Base-by-base conservation (phyloP, 2,888 invertebrate genomes). In the Seladonia tumulorum region DNA sequence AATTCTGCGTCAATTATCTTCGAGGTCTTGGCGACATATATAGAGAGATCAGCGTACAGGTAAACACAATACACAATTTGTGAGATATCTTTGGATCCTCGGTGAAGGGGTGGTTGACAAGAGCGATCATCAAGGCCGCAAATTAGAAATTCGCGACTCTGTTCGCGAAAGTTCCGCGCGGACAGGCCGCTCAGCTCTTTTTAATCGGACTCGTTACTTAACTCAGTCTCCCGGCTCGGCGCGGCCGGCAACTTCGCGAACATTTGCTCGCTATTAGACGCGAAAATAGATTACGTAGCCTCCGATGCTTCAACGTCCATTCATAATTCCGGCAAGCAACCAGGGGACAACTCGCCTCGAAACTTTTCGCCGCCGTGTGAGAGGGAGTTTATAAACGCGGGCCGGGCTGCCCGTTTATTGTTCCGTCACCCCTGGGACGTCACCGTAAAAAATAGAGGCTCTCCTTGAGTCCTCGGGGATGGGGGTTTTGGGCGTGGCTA, bases 351-450 rank as follows among this genome's bases (percentile, higher is more conserved):
- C 57, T 72, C 71, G 78, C 18, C 53, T 79, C 70, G 66, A 88
- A 81, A 76, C 53, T 81, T 79, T 83, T 53, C 42, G 60, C 63
- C 74, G 72, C 25, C 16, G 53, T 10, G 29, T 71, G 72, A 70
- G 81, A 76, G 60, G n/a, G 77, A 81, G 83, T 85, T 85, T 86
- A 77, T 85, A 82, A 89, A 77, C 82, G 88, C 66, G 73, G 39
- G 82, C 74, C 81, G 82, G 29, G 70, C 8, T 10, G 53, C 53
- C 84, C 88, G 90, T 88, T 90, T 88, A 90, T 90, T 91, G 86
- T 89, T 83, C 84, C 86, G 83, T 84, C 89, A 83, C 72, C 85
- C 87, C 63, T 86, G 86, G 83, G 87, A 90, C 81, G 78, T 80
- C 39, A 74, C 45, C 72, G 66, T 75, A 85, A 82, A 88, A 88